A percentile compares a stretch with the other conserved stretches of the same genome.
phyloP scores from a whole-genome alignment of 2,888 invertebrate genomes.

The Cantharis rufa region DNA sequence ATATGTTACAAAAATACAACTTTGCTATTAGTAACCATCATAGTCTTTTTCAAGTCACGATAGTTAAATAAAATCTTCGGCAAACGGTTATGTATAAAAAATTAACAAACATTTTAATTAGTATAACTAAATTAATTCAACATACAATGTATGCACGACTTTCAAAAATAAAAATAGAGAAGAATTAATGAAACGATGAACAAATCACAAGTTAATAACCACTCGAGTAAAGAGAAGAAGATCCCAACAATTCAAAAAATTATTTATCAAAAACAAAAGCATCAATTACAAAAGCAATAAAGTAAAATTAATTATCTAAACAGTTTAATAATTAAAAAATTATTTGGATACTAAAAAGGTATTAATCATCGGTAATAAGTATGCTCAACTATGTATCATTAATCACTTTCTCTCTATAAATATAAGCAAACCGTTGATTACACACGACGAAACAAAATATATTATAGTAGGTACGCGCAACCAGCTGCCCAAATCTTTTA shows the following conservation, averaged over 20 bases:
- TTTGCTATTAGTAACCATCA: constrained; percentile 18
- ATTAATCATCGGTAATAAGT: constrained; percentile 12
- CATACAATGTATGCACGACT: background rate
- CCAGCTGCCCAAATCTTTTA: constrained; percentile 45
- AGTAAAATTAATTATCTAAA: background rate
- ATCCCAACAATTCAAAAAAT: background rate
- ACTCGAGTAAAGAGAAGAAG: background rate
- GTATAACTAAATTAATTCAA: background rate
- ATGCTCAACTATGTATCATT: constrained; percentile 24
- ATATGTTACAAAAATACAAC: constrained; percentile 18
- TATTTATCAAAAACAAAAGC: background rate
- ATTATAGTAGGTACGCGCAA: constrained; percentile 35
- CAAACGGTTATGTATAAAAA: background rate
- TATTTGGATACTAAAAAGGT: background rate
- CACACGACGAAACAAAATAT: constrained; percentile 42
- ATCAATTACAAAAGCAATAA: background rate
- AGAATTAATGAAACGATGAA: background rate
- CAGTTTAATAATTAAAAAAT: constrained; percentile 4
- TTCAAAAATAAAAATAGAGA: background rate
- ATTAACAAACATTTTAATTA: background rate
- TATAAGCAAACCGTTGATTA: constrained; percentile 18
- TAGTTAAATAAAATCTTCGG: background rate
- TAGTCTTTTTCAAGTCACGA: background rate
- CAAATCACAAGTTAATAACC: background rate
- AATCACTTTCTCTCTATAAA: constrained; percentile 29